Evolutionary conservation across 1,140 invertebrate species (phyloP).

Genomic region (Teleopsis dalmanni): DNA sequence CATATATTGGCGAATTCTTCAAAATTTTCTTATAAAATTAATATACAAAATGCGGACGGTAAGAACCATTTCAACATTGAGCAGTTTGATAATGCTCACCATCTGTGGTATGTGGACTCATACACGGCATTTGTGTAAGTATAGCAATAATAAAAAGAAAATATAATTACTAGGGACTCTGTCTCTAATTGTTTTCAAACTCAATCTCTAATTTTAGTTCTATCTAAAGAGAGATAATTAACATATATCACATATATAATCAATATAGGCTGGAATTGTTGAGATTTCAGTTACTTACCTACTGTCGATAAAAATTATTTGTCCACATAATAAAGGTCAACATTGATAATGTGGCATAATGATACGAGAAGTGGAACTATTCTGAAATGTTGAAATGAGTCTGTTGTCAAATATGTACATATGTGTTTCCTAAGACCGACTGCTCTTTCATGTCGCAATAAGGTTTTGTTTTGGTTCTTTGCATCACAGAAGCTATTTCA

Average conservation of each 20-base stretch:
- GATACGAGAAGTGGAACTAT: too few species aligned
- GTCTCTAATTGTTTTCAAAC: too few species aligned
- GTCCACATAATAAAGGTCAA: too few species aligned
- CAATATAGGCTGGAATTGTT: neutral
- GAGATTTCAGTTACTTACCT: neutral
- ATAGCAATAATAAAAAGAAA: neutral
- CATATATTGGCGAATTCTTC: neutral
- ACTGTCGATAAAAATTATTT: neutral
- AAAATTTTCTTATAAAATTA: neutral
- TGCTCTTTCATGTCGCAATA: too few species aligned
- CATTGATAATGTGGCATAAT: too few species aligned
- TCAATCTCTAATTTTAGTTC: too few species aligned
- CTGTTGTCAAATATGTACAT: too few species aligned
- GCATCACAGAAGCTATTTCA: too few species aligned
- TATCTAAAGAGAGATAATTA: neutral
- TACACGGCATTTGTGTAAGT: constrained; percentile 1
- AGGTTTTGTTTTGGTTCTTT: too few species aligned
- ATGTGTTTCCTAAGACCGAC: too few species aligned
- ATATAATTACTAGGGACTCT: neutral
- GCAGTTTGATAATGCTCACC: neutral
- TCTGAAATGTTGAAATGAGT: too few species aligned
- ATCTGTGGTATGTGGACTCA: constrained; percentile 6
- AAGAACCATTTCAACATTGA: neutral
- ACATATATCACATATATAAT: neutral
- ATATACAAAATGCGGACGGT: neutral